phyloP scores from a whole-genome alignment of 2,797 vertebrate genomes.

The Enteromius treurensis region DNA sequence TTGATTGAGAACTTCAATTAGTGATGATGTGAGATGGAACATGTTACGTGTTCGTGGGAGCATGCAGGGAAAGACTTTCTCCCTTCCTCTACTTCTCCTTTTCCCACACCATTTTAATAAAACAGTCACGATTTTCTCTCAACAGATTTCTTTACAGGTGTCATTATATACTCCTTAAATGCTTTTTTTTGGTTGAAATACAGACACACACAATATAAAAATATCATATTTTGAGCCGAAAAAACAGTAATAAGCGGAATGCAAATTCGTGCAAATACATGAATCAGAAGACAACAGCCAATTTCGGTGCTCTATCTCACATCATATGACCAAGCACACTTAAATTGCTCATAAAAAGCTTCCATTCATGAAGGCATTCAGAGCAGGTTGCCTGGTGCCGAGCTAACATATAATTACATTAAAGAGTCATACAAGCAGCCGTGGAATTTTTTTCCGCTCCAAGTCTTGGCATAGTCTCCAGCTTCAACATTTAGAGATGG shows the following conservation, averaged over 20 bases:
- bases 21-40: slow-evolving; percentile 65
- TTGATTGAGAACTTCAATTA: slow-evolving; percentile 80
- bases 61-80: slow-evolving; percentile 19
- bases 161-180: slow-evolving; percentile 4
- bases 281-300: slow-evolving; percentile 12
- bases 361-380: slow-evolving; percentile 43
- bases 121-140: background rate
- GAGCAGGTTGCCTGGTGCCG: slow-evolving; percentile 61
- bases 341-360: slow-evolving; percentile 47
- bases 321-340: slow-evolving; percentile 35
- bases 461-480: slow-evolving; percentile 42
- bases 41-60: slow-evolving; percentile 52
- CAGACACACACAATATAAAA: background rate
- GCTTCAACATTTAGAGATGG: slow-evolving; percentile 41
- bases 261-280: slow-evolving; percentile 16
- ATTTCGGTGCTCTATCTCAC: slow-evolving; percentile 8
- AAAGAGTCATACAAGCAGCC: slow-evolving; percentile 44
- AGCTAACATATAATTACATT: slow-evolving; percentile 61
- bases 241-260: background rate
- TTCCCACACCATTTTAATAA: background rate
- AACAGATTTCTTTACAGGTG: background rate
- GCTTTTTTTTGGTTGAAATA: background rate
- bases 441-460: slow-evolving; percentile 51
- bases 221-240: background rate
- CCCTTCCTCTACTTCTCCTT: background rate